Percentiles rank a stretch among this genome's conserved stretches.
These are phyloP conservation scores for Bombus confusus DNA, from an alignment of 1,140 invertebrate genomes.

Conservation along the genomic window DNA sequence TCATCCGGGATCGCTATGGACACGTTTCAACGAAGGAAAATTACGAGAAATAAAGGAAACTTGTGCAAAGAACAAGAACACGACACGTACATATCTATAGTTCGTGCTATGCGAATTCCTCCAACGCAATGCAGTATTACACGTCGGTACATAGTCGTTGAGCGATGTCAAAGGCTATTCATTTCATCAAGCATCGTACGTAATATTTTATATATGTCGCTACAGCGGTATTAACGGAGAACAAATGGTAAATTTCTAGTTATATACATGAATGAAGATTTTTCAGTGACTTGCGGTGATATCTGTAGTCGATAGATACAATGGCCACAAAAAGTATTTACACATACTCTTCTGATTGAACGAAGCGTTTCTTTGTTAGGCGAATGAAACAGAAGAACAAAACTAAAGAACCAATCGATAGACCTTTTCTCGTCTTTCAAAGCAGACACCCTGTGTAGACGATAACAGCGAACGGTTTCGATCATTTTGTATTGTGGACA, in stretches of 20 bases:
- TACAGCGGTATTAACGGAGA: too few species aligned
- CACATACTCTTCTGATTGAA: neutral
- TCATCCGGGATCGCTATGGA: neutral
- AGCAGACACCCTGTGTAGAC: constrained; percentile 8
- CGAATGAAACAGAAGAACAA: neutral
- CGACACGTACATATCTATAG: neutral
- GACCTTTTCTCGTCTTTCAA: neutral
- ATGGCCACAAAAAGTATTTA: neutral
- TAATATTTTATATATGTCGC: neutral
- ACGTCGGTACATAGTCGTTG: too few species aligned
- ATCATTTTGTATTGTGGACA: constrained; percentile 32
- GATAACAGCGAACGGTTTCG: constrained; percentile 8
- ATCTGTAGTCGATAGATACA: neutral
- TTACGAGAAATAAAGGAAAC: neutral
- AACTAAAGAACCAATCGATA: neutral
- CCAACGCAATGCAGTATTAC: neutral
- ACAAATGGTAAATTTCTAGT: too few species aligned
- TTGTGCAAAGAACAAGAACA: neutral
- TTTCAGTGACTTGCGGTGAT: too few species aligned
- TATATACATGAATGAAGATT: too few species aligned
- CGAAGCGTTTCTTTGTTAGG: neutral
- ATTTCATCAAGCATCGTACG: neutral
- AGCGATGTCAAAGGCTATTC: neutral
- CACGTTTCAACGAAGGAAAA: neutral
- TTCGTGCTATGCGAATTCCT: neutral